A percentile compares a stretch with the other conserved stretches of the same genome.
These are phyloP conservation scores for Drosophila mimica DNA, from an alignment of 2,888 invertebrate species.

Conservation along the genomic window DNA sequence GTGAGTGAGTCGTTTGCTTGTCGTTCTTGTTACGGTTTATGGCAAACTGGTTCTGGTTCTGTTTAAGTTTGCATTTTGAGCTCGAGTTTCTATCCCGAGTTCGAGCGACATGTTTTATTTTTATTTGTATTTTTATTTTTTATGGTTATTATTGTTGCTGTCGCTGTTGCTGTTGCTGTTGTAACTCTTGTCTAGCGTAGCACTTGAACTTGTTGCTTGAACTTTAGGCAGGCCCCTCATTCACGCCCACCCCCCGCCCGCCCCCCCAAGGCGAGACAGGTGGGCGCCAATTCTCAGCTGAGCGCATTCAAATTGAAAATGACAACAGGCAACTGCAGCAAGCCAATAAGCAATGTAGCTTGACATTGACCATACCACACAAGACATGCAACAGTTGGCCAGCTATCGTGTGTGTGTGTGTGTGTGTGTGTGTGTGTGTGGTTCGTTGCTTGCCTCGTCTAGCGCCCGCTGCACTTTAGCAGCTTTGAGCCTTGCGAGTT, in stretches of 20 bases:
- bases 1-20: conserved; percentile 3
- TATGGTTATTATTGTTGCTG: conserved; percentile 9
- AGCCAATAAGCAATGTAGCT: conserved; percentile 1
- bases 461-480: conserved; percentile 38
- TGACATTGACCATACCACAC: conserved; percentile 59
- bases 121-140: background rate
- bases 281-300: conserved; percentile 14
- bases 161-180: conserved; percentile 10
- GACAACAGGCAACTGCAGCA: conserved; percentile 5
- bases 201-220: conserved; percentile 72
- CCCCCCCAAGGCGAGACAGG: conserved; percentile 28
- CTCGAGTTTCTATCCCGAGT: conserved; percentile 3
- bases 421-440: background rate
- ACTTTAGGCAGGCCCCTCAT: conserved; percentile 38
- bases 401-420: background rate
- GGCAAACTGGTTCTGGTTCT: conserved; percentile 53
- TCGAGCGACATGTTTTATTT: background rate
- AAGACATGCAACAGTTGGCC: conserved; percentile 38
- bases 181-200: conserved; percentile 16
- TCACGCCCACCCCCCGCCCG: background rate
- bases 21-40: conserved; percentile 21
- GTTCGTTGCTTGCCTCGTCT: conserved; percentile 13
- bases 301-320: conserved; percentile 40
- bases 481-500: conserved; percentile 14
- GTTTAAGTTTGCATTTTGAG: conserved; percentile 20